A percentile compares a stretch with the other conserved stretches of the same genome.
Evolutionary conservation across 2,888 invertebrate genomes (phyloP).

Genomic region (Gryllus longicercus): DNA sequence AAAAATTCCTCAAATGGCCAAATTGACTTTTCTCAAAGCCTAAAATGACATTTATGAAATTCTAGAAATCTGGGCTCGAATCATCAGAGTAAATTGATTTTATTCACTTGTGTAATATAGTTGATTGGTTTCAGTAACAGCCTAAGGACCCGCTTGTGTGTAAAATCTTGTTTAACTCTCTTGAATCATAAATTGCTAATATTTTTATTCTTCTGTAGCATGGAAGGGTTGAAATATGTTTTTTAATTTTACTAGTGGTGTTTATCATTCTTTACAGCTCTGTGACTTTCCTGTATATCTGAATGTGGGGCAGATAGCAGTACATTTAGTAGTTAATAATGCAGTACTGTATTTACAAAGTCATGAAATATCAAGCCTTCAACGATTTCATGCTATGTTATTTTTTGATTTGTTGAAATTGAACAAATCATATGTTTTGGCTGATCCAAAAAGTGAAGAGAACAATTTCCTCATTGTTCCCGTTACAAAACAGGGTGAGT

Average conservation of each 20-base stretch:
- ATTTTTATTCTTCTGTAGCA: too few relatives aligned
- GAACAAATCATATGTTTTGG: conserved; percentile 57
- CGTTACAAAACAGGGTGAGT: conserved; percentile 19
- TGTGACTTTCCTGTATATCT: conserved; percentile 70
- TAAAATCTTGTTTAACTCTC: too few relatives aligned
- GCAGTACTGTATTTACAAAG: conserved; percentile 48
- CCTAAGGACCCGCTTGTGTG: too few relatives aligned
- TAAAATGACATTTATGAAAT: too few relatives aligned
- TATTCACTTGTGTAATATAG: too few relatives aligned
- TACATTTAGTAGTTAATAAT: conserved; percentile 54
- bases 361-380: conserved; percentile 53
- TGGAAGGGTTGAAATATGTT: conserved; percentile 11
- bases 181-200: too few relatives aligned
- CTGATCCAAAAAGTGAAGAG: conserved; percentile 55
- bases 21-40: too few relatives aligned
- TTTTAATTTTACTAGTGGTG: conserved; percentile 18
- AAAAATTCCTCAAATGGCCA: too few relatives aligned
- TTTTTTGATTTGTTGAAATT: conserved; percentile 67
- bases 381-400: conserved; percentile 68
- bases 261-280: conserved; percentile 42
- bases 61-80: too few relatives aligned
- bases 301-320: conserved; percentile 58
- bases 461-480: conserved; percentile 50
- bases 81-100: too few relatives aligned
- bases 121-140: too few relatives aligned